Conservation (phyloP, 2,797 vertebrate species). For the Mormyrops attenuatus region DNA sequence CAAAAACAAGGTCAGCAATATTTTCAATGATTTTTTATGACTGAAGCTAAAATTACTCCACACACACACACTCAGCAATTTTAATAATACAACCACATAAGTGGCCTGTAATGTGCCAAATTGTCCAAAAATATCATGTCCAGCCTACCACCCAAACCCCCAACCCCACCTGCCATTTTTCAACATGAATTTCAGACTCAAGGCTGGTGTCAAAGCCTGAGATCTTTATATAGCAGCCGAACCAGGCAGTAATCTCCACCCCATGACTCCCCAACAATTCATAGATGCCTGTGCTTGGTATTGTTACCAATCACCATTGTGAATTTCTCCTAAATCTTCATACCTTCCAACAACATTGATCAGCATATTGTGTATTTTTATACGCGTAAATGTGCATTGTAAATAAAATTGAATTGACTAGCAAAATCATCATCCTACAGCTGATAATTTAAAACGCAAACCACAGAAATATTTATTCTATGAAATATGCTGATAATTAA, state of each 20-base stretch:
- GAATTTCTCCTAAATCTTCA: neutral
- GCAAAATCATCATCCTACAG: neutral
- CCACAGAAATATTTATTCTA: neutral
- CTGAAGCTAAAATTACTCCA: neutral
- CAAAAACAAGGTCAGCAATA: neutral
- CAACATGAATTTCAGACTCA: neutral
- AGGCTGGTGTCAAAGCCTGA: constrained; percentile 23
- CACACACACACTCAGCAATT: neutral
- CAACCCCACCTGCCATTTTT: neutral
- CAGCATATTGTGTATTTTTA: neutral
- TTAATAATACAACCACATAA: neutral
- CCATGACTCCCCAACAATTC: constrained; percentile 34
- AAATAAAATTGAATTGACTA: neutral
- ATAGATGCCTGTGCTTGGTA: neutral
- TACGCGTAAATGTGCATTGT: neutral
- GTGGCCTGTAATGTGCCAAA: neutral
- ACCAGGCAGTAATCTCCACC: constrained; percentile 41
- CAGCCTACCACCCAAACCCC: neutral
- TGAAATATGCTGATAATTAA: neutral
- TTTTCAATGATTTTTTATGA: neutral
- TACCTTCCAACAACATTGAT: neutral
- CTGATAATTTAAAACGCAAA: neutral
- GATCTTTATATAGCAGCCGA: constrained; percentile 31
- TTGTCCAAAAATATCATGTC: neutral
- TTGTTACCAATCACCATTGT: neutral